Conservation (phyloP, 2,113 vertebrate genomes). For the Alectura lathami region DNA sequence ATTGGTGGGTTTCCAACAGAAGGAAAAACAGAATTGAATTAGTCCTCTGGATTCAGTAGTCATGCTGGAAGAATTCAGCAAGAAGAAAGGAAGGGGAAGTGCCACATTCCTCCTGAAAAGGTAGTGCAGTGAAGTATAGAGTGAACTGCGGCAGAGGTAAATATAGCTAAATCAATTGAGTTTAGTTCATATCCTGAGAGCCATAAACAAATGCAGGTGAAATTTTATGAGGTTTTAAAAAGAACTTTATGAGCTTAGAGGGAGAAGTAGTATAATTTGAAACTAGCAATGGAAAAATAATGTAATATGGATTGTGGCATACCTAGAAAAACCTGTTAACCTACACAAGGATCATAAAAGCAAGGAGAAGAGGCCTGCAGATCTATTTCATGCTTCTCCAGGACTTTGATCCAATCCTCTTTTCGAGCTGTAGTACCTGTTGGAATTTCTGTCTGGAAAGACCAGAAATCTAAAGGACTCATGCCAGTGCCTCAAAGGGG, state of each 20-base stretch:
- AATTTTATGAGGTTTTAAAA: constrained; percentile 79
- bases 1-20: background rate
- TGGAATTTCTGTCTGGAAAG: background rate
- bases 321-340: constrained; percentile 68
- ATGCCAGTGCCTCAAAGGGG: background rate
- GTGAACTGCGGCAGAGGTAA: constrained; percentile 67
- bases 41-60: background rate
- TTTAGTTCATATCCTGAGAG: constrained; percentile 77
- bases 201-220: constrained; percentile 79
- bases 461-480: background rate
- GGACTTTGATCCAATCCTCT: background rate
- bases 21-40: background rate
- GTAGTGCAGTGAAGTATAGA: background rate
- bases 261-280: constrained; percentile 74
- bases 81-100: constrained; percentile 47
- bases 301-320: constrained; percentile 71
- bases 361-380: background rate
- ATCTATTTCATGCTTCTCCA: background rate
- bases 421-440: rapidly evolving
- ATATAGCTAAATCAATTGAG: constrained; percentile 70
- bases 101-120: constrained; percentile 36
- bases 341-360: background rate
- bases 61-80: background rate
- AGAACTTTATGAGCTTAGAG: constrained; percentile 77
- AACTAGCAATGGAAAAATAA: constrained; percentile 78